Conservation (phyloP, 2,113 vertebrate genomes). For the human (Homo sapiens) region GRCh38 chr16:1658501-1659000, state of each 20-base stretch:
- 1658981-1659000: neutral
- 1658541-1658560: too few relatives aligned
- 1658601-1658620: neutral
- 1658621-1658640: neutral
- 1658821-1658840: neutral
- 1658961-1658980: neutral
- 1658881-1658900: too few relatives aligned
- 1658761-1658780: neutral
- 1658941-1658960: neutral
- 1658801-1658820: neutral
- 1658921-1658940: neutral
- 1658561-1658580: neutral
- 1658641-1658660: neutral
- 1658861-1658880: rapidly evolving
- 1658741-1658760: rapidly evolving
- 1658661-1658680: neutral
- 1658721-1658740: neutral
- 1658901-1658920: neutral
- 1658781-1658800: too few relatives aligned
- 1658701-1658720: too few relatives aligned
- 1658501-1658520: neutral
- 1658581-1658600: neutral
- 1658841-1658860: neutral
- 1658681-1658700: neutral
- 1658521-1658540: neutral